Conservation (phyloP, 2,888 invertebrate genomes). For the Hesperia comma region DNA sequence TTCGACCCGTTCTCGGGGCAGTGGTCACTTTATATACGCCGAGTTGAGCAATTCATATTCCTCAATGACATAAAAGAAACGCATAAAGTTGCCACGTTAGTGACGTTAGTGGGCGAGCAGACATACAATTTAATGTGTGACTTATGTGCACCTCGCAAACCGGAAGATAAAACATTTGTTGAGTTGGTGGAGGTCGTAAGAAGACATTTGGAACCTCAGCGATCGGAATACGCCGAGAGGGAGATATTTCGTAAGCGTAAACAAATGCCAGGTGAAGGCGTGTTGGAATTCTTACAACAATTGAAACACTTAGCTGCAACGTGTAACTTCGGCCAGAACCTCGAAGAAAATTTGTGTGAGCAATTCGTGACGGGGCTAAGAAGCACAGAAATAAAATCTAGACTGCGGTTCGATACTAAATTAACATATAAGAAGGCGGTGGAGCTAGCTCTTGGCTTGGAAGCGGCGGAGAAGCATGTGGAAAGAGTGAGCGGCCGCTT, state of each 20-base stretch:
- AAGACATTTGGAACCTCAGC: slow-evolving; percentile 42
- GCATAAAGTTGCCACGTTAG: slow-evolving; percentile 39
- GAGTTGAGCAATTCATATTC: slow-evolving; percentile 37
- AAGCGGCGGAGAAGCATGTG: slow-evolving; percentile 36
- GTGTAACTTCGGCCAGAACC: slow-evolving; percentile 40
- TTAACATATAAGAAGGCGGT: slow-evolving; percentile 46
- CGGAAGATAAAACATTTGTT: slow-evolving; percentile 43
- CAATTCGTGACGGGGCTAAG: slow-evolving; percentile 38
- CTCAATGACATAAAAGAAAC: slow-evolving; percentile 39
- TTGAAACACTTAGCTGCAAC: slow-evolving; percentile 41
- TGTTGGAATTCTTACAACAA: slow-evolving; percentile 43
- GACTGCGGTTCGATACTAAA: too few species aligned
- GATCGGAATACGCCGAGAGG: slow-evolving; percentile 43
- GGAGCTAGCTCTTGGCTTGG: slow-evolving; percentile 46
- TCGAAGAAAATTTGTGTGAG: slow-evolving; percentile 39
- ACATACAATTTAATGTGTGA: slow-evolving; percentile 45
- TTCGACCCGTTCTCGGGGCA: slow-evolving; percentile 35
- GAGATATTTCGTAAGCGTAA: slow-evolving; percentile 40
- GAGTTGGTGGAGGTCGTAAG: slow-evolving; percentile 43
- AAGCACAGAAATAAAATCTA: too few species aligned
- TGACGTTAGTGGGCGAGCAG: slow-evolving; percentile 39
- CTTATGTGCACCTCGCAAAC: slow-evolving; percentile 45
- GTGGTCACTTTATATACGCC: slow-evolving; percentile 39
- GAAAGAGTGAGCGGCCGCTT: slow-evolving; percentile 7
- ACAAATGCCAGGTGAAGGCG: slow-evolving; percentile 30